Conservation (phyloP, 2,797 vertebrate genomes). For the Halcyon leucocephala region DNA sequence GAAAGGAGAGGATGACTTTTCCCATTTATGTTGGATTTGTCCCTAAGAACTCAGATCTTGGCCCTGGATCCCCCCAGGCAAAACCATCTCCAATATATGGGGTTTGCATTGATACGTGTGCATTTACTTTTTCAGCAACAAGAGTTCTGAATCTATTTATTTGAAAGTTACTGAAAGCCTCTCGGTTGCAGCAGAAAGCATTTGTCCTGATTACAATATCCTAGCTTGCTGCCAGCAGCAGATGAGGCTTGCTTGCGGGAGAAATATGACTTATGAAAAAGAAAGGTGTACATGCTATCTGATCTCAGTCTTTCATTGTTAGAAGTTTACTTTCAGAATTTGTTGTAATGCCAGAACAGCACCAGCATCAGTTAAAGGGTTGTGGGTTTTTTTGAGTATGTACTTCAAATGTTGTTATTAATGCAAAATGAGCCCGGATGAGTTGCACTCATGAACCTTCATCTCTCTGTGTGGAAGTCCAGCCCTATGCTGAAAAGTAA, state of each 20-base stretch:
- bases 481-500: not conserved
- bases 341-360: not conserved
- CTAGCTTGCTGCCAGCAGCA: not conserved
- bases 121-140: not conserved
- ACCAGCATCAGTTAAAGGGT: not conserved
- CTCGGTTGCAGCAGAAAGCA: not conserved
- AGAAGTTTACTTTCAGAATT: not conserved
- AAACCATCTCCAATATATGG: not conserved
- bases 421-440: not conserved
- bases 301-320: not conserved
- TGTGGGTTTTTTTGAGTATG: not conserved
- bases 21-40: not conserved
- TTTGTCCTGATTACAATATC: not conserved
- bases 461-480: fast-evolving
- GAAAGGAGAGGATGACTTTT: not conserved
- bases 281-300: not conserved
- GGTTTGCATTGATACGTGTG: not conserved
- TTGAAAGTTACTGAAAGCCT: not conserved
- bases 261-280: not conserved
- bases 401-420: not conserved
- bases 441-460: not conserved
- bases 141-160: not conserved
- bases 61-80: not conserved
- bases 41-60: not conserved
- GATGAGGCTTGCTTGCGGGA: not conserved